Conservation (phyloP, 1,140 invertebrate genomes). For the Eriosoma lanigerum region DNA sequence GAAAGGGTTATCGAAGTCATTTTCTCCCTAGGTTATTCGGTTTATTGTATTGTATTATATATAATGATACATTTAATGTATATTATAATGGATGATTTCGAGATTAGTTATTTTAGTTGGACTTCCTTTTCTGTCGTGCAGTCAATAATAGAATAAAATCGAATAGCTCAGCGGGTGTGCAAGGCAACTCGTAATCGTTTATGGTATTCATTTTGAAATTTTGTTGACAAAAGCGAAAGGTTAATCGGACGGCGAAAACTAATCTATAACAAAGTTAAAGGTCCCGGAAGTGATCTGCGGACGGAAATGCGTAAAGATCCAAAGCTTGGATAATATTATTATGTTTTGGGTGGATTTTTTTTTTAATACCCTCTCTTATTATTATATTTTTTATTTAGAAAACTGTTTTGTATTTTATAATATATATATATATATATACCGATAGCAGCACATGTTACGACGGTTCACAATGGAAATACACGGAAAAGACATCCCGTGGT, state of each 20-base stretch:
- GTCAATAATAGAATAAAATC: constrained; percentile 11
- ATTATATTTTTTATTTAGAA: constrained; percentile 29
- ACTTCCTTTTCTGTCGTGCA: neutral
- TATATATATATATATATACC: too few species aligned
- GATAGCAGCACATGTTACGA: constrained; percentile 44
- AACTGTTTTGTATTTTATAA: constrained; percentile 35
- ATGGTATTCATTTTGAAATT: neutral
- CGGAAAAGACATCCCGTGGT: constrained; percentile 31
- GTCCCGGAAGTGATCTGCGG: neutral
- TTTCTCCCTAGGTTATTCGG: neutral
- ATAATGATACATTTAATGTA: neutral
- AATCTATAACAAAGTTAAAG: constrained; percentile 35
- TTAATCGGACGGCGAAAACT: constrained; percentile 27
- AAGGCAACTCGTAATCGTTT: neutral
- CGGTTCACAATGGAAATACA: constrained; percentile 2
- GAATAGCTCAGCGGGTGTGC: constrained; percentile 12
- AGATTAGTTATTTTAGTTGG: constrained; percentile 12
- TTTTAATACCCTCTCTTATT: constrained; percentile 32
- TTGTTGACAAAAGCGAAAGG: constrained; percentile 39
- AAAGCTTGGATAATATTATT: constrained; percentile 47
- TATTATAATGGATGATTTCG: neutral
- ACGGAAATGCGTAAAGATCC: constrained; percentile 37
- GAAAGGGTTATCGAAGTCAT: constrained; percentile 22
- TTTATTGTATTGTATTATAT: too few species aligned
- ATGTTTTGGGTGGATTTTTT: neutral